A percentile compares a stretch with the other conserved stretches of the same genome.
These are phyloP conservation scores for Babylonia areolata DNA, from an alignment of 1,140 invertebrate species.

Conservation along the genomic window DNA sequence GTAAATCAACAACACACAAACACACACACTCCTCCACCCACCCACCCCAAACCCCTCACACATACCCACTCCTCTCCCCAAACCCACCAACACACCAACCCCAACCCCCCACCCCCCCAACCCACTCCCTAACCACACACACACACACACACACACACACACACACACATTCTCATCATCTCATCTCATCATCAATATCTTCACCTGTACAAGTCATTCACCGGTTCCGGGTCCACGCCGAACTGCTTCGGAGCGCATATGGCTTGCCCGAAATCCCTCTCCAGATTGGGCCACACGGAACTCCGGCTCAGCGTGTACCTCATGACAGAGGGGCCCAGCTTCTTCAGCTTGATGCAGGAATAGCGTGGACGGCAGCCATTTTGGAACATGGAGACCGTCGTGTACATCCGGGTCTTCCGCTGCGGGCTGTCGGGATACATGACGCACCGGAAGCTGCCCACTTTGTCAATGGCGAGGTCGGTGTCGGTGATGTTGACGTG, in stretches of 20 bases:
- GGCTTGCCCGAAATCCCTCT: slow-evolving; percentile 34
- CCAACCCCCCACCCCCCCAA: too few relatives aligned
- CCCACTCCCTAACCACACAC: too few relatives aligned
- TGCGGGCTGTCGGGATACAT: slow-evolving; percentile 47
- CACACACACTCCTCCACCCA: too few relatives aligned
- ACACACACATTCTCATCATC: too few relatives aligned
- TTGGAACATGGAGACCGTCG: slow-evolving; percentile 53
- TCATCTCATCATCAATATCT: too few relatives aligned
- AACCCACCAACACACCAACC: too few relatives aligned
- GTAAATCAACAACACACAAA: too few relatives aligned
- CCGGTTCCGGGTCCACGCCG: slow-evolving; percentile 50
- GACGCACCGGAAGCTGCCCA: slow-evolving; percentile 59
- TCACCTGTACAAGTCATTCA: slow-evolving; percentile 50
- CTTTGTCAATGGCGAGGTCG: slow-evolving; percentile 41
- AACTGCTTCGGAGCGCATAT: slow-evolving; percentile 54
- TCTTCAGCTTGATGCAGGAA: slow-evolving; percentile 53
- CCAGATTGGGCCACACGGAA: slow-evolving; percentile 51
- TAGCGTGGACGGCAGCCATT: slow-evolving; percentile 63
- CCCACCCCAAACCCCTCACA: too few relatives aligned
- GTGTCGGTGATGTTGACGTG: slow-evolving; percentile 46
- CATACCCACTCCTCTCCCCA: too few relatives aligned
- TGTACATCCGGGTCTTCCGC: slow-evolving; percentile 44
- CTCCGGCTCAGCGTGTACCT: slow-evolving; percentile 53
- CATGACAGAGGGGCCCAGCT: slow-evolving; percentile 48
- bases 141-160: too few relatives aligned